phyloP scores from a whole-genome alignment of 2,113 vertebrate genomes.

The Silurus asotus region DNA sequence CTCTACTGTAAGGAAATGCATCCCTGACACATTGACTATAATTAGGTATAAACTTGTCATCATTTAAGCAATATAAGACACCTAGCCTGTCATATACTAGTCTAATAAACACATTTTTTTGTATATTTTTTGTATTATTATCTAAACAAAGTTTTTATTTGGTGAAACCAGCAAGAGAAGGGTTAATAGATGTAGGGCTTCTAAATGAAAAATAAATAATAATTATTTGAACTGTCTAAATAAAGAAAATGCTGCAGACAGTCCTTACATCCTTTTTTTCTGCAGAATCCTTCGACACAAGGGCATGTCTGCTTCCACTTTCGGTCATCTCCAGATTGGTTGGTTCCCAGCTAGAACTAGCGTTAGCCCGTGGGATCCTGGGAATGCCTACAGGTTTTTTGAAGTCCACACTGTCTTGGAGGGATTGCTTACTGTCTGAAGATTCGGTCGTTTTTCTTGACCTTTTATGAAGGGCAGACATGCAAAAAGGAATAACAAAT shows the following conservation, averaged over 20 bases:
- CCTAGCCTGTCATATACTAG: too few species aligned
- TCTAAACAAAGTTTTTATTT: too few species aligned
- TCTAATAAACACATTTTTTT: too few species aligned
- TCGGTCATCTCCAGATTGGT: slow-evolving; percentile 57
- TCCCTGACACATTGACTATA: too few species aligned
- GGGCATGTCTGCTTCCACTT: slow-evolving; percentile 58
- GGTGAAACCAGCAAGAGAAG: too few species aligned
- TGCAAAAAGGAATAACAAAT: not conserved
- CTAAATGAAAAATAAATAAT: too few species aligned
- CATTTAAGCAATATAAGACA: too few species aligned
- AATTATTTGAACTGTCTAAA: not conserved
- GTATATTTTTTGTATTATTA: too few species aligned
- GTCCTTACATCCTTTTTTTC: slow-evolving; percentile 49
- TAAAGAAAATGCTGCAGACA: not conserved
- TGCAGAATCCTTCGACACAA: slow-evolving; percentile 22
- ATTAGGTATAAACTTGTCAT: too few species aligned
- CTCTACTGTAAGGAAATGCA: too few species aligned
- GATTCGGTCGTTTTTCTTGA: slow-evolving; percentile 46
- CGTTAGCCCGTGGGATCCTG: slow-evolving; percentile 68
- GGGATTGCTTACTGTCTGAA: not conserved
- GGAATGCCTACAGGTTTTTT: slow-evolving; percentile 46
- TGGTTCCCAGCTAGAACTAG: slow-evolving; percentile 53
- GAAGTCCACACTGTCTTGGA: slow-evolving; percentile 25
- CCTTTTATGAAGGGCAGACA: slow-evolving; percentile 32
- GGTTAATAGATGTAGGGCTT: too few species aligned